A percentile compares a stretch with the other conserved stretches of the same genome.
These are phyloP conservation scores for Anabas testudineus DNA, from an alignment of 2,797 vertebrate genomes.

Conservation along the genomic window DNA sequence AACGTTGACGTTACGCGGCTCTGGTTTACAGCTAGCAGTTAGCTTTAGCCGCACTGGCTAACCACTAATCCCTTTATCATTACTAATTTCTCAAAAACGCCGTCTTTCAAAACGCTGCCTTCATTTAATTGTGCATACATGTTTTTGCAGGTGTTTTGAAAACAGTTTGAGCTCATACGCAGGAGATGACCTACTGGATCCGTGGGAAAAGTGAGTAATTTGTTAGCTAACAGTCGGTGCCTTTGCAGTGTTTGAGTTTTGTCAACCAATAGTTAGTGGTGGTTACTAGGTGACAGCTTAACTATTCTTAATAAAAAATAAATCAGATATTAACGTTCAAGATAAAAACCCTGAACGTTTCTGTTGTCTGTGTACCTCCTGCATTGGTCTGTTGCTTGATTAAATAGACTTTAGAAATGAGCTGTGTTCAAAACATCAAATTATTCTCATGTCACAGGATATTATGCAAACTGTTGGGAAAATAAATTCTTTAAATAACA, in stretches of 20 bases:
- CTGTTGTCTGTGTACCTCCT: too few relatives aligned
- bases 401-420: too few relatives aligned
- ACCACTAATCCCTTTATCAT: background rate
- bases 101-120: accelerated
- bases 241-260: too few relatives aligned
- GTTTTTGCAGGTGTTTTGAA: slow-evolving; percentile 65
- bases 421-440: background rate
- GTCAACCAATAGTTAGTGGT: too few relatives aligned
- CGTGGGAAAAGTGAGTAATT: slow-evolving; percentile 75
- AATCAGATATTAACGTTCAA: too few relatives aligned
- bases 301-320: too few relatives aligned
- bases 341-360: too few relatives aligned
- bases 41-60: background rate
- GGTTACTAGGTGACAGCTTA: too few relatives aligned
- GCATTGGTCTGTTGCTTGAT: too few relatives aligned
- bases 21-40: slow-evolving; percentile 11
- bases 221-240: too few relatives aligned
- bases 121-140: accelerated
- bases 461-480: too few relatives aligned
- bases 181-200: slow-evolving; percentile 76
- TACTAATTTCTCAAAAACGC: background rate
- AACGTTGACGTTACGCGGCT: background rate
- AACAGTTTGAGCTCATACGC: slow-evolving; percentile 55
- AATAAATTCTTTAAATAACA: too few relatives aligned
- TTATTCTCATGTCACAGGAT: background rate